Evolutionary conservation across 2,888 invertebrate genomes (phyloP).

Genomic region (Dione vanillae): DNA sequence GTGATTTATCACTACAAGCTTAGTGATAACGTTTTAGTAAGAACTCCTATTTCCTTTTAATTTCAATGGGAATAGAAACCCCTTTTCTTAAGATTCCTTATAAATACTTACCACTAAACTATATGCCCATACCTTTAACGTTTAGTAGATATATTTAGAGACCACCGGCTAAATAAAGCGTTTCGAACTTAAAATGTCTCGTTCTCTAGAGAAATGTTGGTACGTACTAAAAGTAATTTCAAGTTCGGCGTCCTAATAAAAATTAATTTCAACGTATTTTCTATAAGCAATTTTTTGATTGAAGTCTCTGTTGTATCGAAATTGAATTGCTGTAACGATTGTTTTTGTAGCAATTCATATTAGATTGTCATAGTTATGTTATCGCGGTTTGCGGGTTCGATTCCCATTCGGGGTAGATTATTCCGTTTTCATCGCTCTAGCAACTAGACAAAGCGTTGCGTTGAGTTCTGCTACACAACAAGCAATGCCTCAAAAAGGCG

Average conservation of each 20-base stretch:
- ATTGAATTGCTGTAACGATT: not conserved
- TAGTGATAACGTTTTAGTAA: no score
- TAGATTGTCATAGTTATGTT: no score
- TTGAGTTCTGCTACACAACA: no score
- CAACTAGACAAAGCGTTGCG: no score
- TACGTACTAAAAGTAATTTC: constrained; percentile 6
- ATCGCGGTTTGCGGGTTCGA: no score
- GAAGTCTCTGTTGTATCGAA: not conserved
- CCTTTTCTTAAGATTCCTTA: not conserved
- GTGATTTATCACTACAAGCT: no score
- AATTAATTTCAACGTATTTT: constrained; percentile 5
- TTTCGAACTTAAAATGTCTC: constrained; percentile 14
- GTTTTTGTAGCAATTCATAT: not conserved
- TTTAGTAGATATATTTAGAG: constrained; percentile 4
- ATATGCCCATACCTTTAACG: not conserved
- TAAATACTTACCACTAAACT: not conserved
- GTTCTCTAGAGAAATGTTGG: constrained; percentile 16
- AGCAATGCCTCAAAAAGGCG: no score
- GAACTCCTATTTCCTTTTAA: no score
- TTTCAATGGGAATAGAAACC: not conserved
- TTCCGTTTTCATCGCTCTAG: no score
- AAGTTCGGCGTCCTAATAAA: constrained; percentile 15
- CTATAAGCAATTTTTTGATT: not conserved
- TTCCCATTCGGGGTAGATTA: no score
- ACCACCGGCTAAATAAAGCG: constrained; percentile 17